These are phyloP conservation scores for Crotalus viridis DNA, from an alignment of 2,113 vertebrate species.

Conservation along the genomic window DNA sequence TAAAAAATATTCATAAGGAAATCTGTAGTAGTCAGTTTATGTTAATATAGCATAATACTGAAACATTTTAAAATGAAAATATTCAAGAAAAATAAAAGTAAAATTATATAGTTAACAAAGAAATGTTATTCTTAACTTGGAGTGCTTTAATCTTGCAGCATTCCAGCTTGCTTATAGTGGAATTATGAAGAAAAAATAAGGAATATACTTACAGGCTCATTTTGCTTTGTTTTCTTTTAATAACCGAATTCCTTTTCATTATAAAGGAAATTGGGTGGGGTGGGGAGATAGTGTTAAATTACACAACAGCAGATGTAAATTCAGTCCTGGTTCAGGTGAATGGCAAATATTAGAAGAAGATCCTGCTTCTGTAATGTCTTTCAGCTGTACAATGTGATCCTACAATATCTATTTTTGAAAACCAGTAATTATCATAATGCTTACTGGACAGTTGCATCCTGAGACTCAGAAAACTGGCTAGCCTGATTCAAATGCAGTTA, in stretches of 20 bases:
- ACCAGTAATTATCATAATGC: neutral
- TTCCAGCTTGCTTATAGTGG: neutral
- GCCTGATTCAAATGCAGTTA: neutral
- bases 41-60: conserved; percentile 38
- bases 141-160: neutral
- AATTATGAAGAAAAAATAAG: neutral
- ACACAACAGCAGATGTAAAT: neutral
- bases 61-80: conserved; percentile 51
- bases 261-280: neutral
- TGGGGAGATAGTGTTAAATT: neutral
- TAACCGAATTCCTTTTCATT: neutral
- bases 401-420: neutral
- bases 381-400: neutral
- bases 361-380: neutral
- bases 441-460: neutral
- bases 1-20: neutral
- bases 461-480: neutral
- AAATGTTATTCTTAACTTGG: neutral
- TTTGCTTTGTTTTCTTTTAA: neutral
- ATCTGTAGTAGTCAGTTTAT: conserved; percentile 40
- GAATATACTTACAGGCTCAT: neutral
- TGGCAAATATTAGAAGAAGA: neutral
- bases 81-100: conserved; percentile 44
- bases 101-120: neutral
- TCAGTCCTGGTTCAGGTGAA: neutral